Conservation (phyloP, 2,797 vertebrate species). For the Triplophysa bombifrons region DNA sequence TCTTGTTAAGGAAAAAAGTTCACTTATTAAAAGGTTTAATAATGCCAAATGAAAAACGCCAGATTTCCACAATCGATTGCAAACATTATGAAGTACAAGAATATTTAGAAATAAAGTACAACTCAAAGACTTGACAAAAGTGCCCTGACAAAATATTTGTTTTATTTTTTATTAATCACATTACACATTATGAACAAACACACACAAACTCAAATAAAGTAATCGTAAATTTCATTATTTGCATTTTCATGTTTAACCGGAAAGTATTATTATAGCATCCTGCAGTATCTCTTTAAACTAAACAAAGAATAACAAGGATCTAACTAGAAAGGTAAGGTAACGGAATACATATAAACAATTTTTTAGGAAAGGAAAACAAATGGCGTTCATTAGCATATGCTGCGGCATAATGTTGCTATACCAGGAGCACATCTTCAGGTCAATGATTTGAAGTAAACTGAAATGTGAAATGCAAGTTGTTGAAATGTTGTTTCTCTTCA, state of each 20-base stretch:
- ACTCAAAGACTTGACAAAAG: no score
- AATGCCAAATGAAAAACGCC: no score
- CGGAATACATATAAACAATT: background rate
- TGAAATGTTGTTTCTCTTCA: no score
- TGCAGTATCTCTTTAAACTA: background rate
- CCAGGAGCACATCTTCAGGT: background rate
- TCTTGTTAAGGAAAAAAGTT: background rate
- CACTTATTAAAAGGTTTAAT: background rate
- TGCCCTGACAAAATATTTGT: background rate
- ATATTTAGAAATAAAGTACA: no score
- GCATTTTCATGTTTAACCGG: background rate
- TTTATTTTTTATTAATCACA: background rate
- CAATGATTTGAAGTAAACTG: background rate
- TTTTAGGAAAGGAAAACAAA: background rate
- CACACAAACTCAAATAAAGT: background rate
- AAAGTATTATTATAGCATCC: background rate
- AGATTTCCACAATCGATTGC: no score
- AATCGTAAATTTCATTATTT: background rate
- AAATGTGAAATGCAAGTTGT: no score
- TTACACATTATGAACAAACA: background rate
- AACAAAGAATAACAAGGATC: background rate
- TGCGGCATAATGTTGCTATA: no score
- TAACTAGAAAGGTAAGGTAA: no score
- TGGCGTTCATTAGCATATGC: no score
- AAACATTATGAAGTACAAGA: no score